These are phyloP conservation scores for Chlorops oryzae DNA, from an alignment of 1,140 invertebrate genomes.

Conservation along the genomic window DNA sequence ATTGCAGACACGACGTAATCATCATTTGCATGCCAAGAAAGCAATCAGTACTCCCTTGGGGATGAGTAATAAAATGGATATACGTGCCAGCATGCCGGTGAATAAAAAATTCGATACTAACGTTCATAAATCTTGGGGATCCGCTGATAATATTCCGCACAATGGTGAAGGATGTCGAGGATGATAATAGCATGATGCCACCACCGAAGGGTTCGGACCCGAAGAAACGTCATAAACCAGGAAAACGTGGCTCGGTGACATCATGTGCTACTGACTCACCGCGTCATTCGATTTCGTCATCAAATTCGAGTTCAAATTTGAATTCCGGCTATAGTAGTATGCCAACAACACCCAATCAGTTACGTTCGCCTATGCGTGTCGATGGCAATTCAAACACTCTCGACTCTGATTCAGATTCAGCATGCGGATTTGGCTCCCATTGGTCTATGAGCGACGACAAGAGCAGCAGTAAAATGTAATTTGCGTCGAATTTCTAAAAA, in stretches of 20 bases:
- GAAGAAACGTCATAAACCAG: conserved; percentile 54
- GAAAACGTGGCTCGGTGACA: conserved; percentile 56
- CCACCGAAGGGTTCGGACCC: conserved; percentile 59
- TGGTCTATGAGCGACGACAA: too few species aligned
- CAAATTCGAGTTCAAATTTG: conserved; percentile 38
- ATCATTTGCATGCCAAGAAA: conserved; percentile 32
- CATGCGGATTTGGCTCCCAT: conserved; percentile 70
- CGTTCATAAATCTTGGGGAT: conserved; percentile 78
- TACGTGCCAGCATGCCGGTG: conserved; percentile 30
- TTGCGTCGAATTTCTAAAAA: too few species aligned
- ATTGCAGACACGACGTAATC: conserved; percentile 35
- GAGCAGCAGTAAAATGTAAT: too few species aligned
- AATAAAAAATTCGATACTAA: conserved; percentile 44
- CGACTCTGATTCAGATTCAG: conserved; percentile 70
- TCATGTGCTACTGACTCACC: conserved; percentile 34
- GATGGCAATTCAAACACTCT: conserved; percentile 20
- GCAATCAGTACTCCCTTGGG: too few species aligned
- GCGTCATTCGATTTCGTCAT: conserved; percentile 39
- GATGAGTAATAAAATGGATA: conserved; percentile 15
- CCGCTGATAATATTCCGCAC: conserved; percentile 69
- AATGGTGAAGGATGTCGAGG: conserved; percentile 47
- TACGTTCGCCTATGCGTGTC: conserved; percentile 42
- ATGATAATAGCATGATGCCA: conserved; percentile 58
- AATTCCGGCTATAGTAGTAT: conserved; percentile 52
- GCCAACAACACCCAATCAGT: conserved; percentile 57